Evolutionary conservation across 2,797 vertebrate genomes (phyloP).

Genomic region (Pelobates cultripes): DNA sequence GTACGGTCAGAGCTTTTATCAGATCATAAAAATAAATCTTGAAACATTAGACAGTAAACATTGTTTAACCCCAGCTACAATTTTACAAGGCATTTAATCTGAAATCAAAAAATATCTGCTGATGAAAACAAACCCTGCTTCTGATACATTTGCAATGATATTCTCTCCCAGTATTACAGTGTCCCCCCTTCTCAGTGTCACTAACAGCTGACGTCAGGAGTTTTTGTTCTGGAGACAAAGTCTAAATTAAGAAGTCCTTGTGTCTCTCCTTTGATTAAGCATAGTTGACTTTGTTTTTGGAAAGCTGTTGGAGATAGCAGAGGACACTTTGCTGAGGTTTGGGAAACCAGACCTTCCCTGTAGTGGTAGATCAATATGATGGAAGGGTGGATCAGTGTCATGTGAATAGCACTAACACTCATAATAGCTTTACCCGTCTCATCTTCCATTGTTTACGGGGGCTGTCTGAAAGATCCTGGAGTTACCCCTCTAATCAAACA

Average conservation of each 20-base stretch:
- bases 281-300: conserved; percentile 45
- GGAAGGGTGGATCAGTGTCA: conserved; percentile 36
- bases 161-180: not conserved
- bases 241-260: conserved; percentile 73
- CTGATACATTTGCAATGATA: conserved; percentile 14
- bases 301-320: conserved; percentile 43
- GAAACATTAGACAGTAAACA: not conserved
- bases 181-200: conserved; percentile 53
- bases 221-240: conserved; percentile 60
- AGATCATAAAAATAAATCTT: too few species aligned
- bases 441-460: not conserved
- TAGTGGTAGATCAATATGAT: conserved; percentile 40
- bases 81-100: not conserved
- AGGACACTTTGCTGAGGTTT: conserved; percentile 50
- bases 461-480: not conserved
- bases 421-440: not conserved
- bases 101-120: not conserved
- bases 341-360: conserved; percentile 41
- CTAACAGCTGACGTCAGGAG: conserved; percentile 64
- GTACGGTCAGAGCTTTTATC: too few species aligned
- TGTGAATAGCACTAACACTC: not conserved
- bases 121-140: not conserved
- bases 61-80: not conserved
- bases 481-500: not conserved
- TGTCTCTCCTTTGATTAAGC: conserved; percentile 64